These are phyloP conservation scores for Teleogryllus occipitalis DNA, from an alignment of 1,140 invertebrate genomes.

Conservation along the genomic window DNA sequence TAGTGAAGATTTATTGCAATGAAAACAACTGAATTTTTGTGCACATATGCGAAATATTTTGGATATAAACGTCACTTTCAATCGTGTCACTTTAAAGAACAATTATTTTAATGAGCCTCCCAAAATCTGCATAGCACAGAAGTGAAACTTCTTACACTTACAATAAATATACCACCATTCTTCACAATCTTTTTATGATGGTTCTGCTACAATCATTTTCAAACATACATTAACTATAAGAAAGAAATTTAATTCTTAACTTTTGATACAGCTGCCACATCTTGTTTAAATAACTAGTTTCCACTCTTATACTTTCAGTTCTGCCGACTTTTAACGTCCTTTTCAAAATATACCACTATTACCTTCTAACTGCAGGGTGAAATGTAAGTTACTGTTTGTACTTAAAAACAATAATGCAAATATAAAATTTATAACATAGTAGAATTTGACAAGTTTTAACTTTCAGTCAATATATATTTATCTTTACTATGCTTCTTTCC, in stretches of 20 bases:
- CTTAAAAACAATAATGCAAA: conserved; percentile 3
- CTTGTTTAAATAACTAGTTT: neutral
- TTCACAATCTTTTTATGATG: too few relatives aligned
- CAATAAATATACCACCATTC: too few relatives aligned
- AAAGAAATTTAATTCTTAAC: neutral
- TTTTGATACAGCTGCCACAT: neutral
- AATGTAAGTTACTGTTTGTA: neutral
- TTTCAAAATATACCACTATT: neutral
- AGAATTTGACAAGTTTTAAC: neutral
- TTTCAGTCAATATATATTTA: conserved; percentile 1
- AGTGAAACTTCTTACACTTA: too few relatives aligned
- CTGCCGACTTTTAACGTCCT: neutral
- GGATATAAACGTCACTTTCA: too few relatives aligned
- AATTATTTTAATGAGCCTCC: too few relatives aligned
- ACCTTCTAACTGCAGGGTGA: neutral
- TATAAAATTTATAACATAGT: conserved; percentile 6
- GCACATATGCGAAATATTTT: too few relatives aligned
- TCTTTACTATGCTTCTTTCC: neutral
- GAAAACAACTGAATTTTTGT: too few relatives aligned
- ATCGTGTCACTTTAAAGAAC: too few relatives aligned
- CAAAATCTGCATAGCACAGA: too few relatives aligned
- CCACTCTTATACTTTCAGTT: neutral
- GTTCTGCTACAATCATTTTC: too few relatives aligned
- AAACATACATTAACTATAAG: neutral
- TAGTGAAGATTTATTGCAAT: too few relatives aligned